phyloP scores from a whole-genome alignment of 2,113 vertebrate species.

The Zapornia atra region DNA sequence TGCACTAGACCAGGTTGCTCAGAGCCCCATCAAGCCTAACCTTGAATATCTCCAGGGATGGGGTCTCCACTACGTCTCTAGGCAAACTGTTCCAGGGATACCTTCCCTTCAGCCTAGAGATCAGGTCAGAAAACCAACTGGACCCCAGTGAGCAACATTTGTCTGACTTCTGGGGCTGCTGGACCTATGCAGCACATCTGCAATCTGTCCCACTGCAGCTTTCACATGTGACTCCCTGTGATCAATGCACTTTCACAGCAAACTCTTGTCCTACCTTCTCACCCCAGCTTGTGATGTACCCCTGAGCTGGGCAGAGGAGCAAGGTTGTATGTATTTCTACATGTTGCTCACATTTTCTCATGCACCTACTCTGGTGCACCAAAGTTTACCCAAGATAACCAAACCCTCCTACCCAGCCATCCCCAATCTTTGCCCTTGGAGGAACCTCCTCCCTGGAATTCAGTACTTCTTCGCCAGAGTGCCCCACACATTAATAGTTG shows the following conservation, averaged over 20 bases:
- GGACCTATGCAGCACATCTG: no score
- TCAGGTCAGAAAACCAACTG: not conserved
- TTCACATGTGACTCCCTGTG: not conserved
- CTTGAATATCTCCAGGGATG: no score
- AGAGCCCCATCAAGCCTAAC: no score
- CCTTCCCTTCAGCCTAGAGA: not conserved
- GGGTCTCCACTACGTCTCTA: no score
- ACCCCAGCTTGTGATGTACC: not conserved
- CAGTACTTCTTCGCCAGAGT: not conserved
- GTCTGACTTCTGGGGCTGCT: not conserved
- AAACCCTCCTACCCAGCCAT: not conserved
- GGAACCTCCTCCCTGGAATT: not conserved
- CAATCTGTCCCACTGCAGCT: accelerated
- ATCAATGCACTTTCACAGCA: accelerated
- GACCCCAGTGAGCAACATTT: not conserved
- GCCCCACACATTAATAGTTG: not conserved
- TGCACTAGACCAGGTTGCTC: no score
- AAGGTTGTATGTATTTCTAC: accelerated
- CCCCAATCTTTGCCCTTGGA: not conserved
- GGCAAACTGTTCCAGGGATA: not conserved
- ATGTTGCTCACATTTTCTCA: not conserved
- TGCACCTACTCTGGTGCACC: no score
- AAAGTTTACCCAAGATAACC: not conserved
- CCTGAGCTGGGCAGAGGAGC: not conserved
- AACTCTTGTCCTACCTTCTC: not conserved